Conservation (phyloP, 2,113 vertebrate species). For the Mustela lutreola region DNA sequence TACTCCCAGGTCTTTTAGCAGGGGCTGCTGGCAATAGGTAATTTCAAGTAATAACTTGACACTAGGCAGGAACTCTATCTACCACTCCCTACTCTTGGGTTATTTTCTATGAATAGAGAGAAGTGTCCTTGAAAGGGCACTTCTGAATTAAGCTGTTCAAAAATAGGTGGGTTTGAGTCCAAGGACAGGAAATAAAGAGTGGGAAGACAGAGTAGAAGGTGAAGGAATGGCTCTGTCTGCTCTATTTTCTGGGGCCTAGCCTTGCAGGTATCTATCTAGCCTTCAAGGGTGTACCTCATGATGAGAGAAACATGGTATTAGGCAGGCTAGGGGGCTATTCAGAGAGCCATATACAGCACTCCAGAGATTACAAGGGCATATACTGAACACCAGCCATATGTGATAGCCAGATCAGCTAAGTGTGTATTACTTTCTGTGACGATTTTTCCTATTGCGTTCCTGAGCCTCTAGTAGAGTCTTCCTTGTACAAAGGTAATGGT, state of each 20-base stretch:
- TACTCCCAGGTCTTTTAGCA: neutral
- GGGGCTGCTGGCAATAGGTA: neutral
- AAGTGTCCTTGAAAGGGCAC: neutral
- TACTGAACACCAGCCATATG: neutral
- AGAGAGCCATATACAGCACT: neutral
- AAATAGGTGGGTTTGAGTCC: neutral
- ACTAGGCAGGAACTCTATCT: neutral
- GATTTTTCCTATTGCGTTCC: neutral
- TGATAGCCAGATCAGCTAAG: neutral
- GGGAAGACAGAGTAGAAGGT: neutral
- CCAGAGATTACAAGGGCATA: neutral
- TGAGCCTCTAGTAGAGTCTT: neutral
- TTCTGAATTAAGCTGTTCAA: neutral
- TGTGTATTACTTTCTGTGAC: neutral
- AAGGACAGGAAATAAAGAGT: neutral
- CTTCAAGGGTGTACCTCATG: neutral
- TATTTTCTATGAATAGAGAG: neutral
- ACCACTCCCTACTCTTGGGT: neutral
- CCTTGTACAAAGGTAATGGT: neutral
- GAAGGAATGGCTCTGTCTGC: neutral
- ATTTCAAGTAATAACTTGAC: constrained; percentile 3
- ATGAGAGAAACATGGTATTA: neutral
- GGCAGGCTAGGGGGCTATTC: neutral
- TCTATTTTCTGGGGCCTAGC: neutral
- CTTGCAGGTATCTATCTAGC: neutral